These are phyloP conservation scores for Lipophrys pholis DNA, from an alignment of 2,113 vertebrate species.

Conservation along the genomic window DNA sequence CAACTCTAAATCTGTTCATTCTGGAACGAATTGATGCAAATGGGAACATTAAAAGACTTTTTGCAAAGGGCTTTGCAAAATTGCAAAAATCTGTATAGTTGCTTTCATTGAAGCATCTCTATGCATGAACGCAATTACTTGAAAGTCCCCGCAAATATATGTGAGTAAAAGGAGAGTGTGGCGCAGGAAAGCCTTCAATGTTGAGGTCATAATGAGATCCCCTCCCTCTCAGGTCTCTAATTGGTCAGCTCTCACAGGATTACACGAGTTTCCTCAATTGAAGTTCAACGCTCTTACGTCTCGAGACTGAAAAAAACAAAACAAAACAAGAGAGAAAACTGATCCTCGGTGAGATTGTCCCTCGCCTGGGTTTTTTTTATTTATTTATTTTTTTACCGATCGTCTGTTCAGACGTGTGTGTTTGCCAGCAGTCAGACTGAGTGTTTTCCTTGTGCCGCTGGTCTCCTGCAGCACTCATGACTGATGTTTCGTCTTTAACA, in stretches of 20 bases:
- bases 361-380: no score
- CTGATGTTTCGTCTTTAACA: constrained; percentile 44
- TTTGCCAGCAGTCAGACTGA: neutral
- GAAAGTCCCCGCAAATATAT: no score
- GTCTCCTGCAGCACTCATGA: constrained; percentile 21
- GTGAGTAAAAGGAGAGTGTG: neutral
- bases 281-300: constrained; percentile 39
- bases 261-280: constrained; percentile 73
- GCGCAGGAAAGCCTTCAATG: neutral
- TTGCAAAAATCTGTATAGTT: no score
- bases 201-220: constrained; percentile 42
- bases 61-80: no score
- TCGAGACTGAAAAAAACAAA: no score
- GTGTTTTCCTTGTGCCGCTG: neutral
- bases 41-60: neutral
- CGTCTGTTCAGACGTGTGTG: constrained; percentile 10
- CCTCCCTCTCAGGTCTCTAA: constrained; percentile 48
- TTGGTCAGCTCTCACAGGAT: constrained; percentile 69
- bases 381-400: no score
- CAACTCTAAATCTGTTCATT: neutral
- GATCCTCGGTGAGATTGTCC: no score
- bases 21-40: neutral
- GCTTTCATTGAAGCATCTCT: no score
- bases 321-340: no score
- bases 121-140: no score